A percentile compares a stretch with the other conserved stretches of the same genome.
Conservation (phyloP, 53 echinoderm and acorn worm genomes). For the Echinometra lucunter region DNA sequence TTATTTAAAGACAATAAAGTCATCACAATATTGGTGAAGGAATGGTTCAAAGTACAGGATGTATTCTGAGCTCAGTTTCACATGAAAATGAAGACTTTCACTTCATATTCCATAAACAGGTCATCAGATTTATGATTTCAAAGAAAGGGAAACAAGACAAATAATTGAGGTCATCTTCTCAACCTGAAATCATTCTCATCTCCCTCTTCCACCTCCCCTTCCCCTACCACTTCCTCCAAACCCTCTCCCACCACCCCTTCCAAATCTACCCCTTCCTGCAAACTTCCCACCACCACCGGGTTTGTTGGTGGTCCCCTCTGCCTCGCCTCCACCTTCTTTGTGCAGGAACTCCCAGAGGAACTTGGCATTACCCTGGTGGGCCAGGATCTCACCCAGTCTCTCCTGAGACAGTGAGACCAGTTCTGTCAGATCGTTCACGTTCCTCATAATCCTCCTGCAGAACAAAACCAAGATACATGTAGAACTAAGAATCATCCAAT, state of each 20-base stretch:
- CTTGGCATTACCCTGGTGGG: slow-evolving; percentile 80
- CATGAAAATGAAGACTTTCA: neutral
- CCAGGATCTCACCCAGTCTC: slow-evolving; percentile 73
- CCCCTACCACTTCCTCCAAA: slow-evolving; percentile 36
- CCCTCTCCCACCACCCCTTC: slow-evolving; percentile 47
- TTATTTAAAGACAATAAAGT: neutral
- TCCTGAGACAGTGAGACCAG: slow-evolving; percentile 80
- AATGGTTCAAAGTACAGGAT: neutral
- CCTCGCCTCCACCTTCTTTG: slow-evolving; percentile 53
- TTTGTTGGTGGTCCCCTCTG: slow-evolving; percentile 16
- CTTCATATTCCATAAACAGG: neutral
- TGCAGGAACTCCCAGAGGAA: slow-evolving; percentile 92
- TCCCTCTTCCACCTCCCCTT: neutral
- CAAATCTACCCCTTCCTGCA: slow-evolving; percentile 43
- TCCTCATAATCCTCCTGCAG: slow-evolving; percentile 83
- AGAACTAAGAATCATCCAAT: no score
- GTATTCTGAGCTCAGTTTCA: neutral
- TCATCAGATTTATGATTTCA: neutral
- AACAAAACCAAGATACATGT: neutral
- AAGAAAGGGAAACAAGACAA: neutral
- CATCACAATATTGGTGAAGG: neutral
- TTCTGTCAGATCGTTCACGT: slow-evolving; percentile 79
- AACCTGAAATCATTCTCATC: neutral
- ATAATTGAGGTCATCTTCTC: neutral
- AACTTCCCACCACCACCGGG: slow-evolving; percentile 40